phyloP scores from a whole-genome alignment of 2,888 invertebrate genomes.

The Meganola albula region DNA sequence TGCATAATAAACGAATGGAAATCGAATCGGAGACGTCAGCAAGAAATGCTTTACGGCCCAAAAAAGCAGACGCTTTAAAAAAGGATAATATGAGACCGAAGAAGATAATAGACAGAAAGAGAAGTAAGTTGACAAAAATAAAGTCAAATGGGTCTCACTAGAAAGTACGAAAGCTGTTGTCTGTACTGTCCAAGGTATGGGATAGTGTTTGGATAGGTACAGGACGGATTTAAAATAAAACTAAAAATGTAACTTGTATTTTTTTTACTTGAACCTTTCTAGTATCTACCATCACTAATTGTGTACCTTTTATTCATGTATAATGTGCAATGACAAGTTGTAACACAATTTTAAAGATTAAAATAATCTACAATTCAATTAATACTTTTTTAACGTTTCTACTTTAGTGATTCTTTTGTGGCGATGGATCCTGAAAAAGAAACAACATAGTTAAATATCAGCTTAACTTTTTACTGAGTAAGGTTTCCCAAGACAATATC shows the following conservation, averaged over 20 bases:
- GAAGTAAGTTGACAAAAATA: constrained; percentile 18
- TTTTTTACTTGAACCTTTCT: too few relatives aligned
- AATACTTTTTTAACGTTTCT: constrained; percentile 8
- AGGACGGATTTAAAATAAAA: too few relatives aligned
- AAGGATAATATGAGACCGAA: constrained; percentile 29
- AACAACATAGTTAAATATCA: neutral
- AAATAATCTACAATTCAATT: neutral
- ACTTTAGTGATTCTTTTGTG: constrained; percentile 13
- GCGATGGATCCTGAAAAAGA: constrained; percentile 16
- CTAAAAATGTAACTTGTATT: too few relatives aligned
- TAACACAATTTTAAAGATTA: constrained; percentile 5
- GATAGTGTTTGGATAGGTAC: too few relatives aligned
- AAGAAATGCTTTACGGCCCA: constrained; percentile 23
- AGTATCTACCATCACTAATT: too few relatives aligned
- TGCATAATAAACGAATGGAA: too few relatives aligned
- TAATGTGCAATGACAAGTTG: too few relatives aligned
- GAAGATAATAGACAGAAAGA: constrained; percentile 31
- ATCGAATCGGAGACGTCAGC: too few relatives aligned
- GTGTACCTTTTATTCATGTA: too few relatives aligned
- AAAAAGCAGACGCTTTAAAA: constrained; percentile 36
- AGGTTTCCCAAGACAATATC: too few relatives aligned
- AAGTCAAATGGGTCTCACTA: constrained; percentile 5
- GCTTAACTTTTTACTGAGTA: neutral
- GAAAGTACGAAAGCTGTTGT: too few relatives aligned
- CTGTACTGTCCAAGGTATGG: too few relatives aligned